Evolutionary conservation across 1,140 invertebrate species (phyloP).

Genomic region (Danaus melanippus): DNA sequence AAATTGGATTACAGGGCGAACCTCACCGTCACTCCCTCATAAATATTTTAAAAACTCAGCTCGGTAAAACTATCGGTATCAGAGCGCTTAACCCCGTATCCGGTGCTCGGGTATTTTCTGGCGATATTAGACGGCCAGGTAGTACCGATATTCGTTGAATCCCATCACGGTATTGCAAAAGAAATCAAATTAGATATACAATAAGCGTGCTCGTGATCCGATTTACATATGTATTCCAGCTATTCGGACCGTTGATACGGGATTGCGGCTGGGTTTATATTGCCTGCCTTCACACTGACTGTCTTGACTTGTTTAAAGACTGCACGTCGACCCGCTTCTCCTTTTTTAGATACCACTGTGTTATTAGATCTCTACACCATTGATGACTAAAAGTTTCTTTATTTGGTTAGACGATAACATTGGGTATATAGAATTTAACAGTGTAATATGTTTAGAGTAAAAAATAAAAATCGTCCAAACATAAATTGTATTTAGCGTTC

Average conservation of each 20-base stretch:
- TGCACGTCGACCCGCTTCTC: constrained; percentile 34
- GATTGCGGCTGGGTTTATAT: constrained; percentile 61
- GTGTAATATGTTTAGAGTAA: too few relatives aligned
- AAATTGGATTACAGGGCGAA: constrained; percentile 66
- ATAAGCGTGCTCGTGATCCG: constrained; percentile 59
- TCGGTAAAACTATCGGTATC: constrained; percentile 47
- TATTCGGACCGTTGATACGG: constrained; percentile 61
- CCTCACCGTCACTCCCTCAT: constrained; percentile 51
- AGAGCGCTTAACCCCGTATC: constrained; percentile 54
- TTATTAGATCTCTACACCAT: constrained; percentile 2
- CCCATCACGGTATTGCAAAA: constrained; percentile 65
- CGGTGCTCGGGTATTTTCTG: constrained; percentile 35
- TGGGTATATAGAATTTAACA: too few relatives aligned
- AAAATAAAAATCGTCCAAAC: too few relatives aligned
- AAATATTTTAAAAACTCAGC: constrained; percentile 65
- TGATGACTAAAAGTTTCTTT: too few relatives aligned
- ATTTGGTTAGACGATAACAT: too few relatives aligned
- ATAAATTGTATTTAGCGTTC: constrained; percentile 8
- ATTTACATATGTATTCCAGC: constrained; percentile 67
- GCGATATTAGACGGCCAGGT: constrained; percentile 57
- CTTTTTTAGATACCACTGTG: constrained; percentile 3
- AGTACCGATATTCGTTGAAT: constrained; percentile 54
- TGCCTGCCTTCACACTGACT: constrained; percentile 46
- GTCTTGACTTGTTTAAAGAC: constrained; percentile 40
- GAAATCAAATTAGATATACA: constrained; percentile 70